Evolutionary conservation across 2,797 vertebrate species (phyloP).

Genomic region (Poeciliopsis gracilis): DNA sequence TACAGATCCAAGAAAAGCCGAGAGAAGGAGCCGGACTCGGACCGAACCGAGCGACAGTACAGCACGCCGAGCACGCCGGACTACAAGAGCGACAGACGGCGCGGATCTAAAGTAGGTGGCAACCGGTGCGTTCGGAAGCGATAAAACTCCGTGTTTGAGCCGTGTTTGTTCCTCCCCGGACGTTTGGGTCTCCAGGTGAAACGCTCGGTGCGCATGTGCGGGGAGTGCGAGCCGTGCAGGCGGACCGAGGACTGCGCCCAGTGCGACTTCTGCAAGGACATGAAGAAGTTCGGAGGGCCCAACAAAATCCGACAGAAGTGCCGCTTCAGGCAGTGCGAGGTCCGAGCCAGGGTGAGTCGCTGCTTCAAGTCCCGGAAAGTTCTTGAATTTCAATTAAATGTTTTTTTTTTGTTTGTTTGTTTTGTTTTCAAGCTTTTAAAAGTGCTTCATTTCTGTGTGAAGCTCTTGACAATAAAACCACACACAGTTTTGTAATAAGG

Average conservation of each 20-base stretch:
- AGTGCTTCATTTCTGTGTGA: no score
- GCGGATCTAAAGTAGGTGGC: constrained; percentile 80
- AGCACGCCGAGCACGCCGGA: constrained; percentile 80
- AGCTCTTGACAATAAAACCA: no score
- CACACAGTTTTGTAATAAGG: no score
- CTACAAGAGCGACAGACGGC: constrained; percentile 81
- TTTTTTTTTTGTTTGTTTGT: no score
- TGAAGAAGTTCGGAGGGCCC: constrained; percentile 97
- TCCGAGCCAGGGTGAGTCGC: constrained; percentile 88
- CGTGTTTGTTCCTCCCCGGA: no score
- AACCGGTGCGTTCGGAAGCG: not conserved
- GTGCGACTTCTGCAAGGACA: constrained; percentile 97
- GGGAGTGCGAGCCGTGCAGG: constrained; percentile 92
- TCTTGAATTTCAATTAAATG: no score
- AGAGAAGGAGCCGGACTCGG: constrained; percentile 84
- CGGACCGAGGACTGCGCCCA: constrained; percentile 93
- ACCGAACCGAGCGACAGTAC: constrained; percentile 77
- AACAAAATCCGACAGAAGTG: constrained; percentile 98
- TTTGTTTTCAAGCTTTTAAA: no score
- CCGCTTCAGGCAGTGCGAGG: constrained; percentile 92
- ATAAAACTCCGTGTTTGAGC: not conserved
- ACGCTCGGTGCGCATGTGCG: constrained; percentile 94
- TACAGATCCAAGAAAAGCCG: constrained; percentile 89
- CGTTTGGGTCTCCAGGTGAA: constrained; percentile 80
- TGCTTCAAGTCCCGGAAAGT: no score